Base-by-base conservation (phyloP, 92 coral and sea anemone genomes). In the Parazoanthus darwini region DNA sequence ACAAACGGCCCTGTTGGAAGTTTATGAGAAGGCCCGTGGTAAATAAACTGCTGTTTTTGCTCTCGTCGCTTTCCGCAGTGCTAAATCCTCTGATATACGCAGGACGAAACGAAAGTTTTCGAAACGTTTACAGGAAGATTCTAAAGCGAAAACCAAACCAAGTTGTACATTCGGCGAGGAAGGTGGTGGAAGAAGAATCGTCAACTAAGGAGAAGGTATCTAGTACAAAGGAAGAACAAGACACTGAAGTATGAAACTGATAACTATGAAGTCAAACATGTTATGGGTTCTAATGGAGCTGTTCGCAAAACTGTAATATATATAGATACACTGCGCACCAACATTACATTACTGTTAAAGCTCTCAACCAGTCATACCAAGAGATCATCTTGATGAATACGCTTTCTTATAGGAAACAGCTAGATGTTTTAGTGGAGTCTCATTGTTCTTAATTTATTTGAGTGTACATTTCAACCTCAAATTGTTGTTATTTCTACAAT, bases 71-170 rank as follows among this genome's bases (percentile, higher is more conserved):
- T 68, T 82, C 86, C 26, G 86, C 86, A 23, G 59, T 15, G 36
- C 42, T 82, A 29, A 82, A 82, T 46, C 87, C 87, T 42, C 15
- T 83, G n/a, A 83, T 84, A 84, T 84, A 84, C 74, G n/a, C 87
- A 39, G 75, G 87, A 39, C 87, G 87, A 71, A 84, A 48, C 68
- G 79, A 84, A 46, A 25, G 79, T 71, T 84, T 84, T 70, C 43
- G 46, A 71, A 84, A 46, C 20, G 87, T 54, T 84, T 84, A 33
- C 43, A 70, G 43, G 65, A 84, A 46, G 66, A 44, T 83, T 83
- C 39, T 83, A 33, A 44, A 44, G 37, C 0, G 43, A 33, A 15
- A 36, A 74, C 16, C 54, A 76, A 76, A 76, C 26, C 14, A 39
- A 36, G 80, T 76, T 51, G 80, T 7, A 22, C 70, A 63, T 18